Conservation (phyloP, 2,113 vertebrate genomes). For the Dasyornis broadbenti region DNA sequence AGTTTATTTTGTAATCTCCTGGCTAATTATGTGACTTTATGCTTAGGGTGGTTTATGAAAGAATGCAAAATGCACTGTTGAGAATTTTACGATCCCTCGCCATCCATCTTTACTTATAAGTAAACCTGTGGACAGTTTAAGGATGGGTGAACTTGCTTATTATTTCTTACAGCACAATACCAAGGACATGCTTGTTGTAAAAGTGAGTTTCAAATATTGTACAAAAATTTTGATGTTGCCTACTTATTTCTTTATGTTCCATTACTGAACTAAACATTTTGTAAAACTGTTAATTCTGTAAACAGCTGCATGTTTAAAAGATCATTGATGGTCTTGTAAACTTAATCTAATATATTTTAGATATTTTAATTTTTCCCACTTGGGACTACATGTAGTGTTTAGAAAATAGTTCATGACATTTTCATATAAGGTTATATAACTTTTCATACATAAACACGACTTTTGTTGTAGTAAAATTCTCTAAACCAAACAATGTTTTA, state of each 20-base stretch:
- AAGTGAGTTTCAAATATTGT: constrained; percentile 75
- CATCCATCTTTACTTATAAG: constrained; percentile 70
- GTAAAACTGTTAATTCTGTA: constrained; percentile 82
- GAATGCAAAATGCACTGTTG: constrained; percentile 72
- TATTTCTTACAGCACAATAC: constrained; percentile 79
- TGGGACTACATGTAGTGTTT: constrained; percentile 79
- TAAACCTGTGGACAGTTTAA: constrained; percentile 75
- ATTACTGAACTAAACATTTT: constrained; percentile 76
- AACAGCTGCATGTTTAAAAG: constrained; percentile 90
- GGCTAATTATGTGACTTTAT: constrained; percentile 67
- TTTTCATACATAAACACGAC: constrained; percentile 85
- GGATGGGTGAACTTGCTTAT: constrained; percentile 65
- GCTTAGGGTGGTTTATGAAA: constrained; percentile 64
- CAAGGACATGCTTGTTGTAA: constrained; percentile 78
- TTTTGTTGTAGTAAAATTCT: constrained; percentile 80
- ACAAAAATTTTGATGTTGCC: constrained; percentile 70
- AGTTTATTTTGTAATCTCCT: constrained; percentile 75
- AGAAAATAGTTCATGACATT: constrained; percentile 77
- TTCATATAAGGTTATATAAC: constrained; percentile 84
- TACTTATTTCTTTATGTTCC: constrained; percentile 76
- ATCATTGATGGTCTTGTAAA: constrained; percentile 79
- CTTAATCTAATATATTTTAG: constrained; percentile 85
- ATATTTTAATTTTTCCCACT: constrained; percentile 83
- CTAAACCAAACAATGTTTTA: constrained; percentile 80
- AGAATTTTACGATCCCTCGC: constrained; percentile 66